phyloP scores from a whole-genome alignment of 2,113 vertebrate genomes.

The Globicephala melas region DNA sequence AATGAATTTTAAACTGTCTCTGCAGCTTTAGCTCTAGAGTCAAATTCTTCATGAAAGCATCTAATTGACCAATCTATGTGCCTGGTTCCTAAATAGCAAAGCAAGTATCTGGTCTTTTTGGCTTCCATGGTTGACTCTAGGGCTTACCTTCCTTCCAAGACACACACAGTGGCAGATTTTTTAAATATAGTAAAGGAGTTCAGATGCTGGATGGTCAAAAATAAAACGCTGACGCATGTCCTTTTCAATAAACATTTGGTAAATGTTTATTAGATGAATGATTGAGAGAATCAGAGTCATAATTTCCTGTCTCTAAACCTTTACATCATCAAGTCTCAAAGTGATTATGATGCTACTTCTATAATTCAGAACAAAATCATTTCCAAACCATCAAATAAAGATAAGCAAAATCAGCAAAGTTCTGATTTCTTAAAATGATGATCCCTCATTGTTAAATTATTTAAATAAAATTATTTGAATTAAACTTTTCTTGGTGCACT shows the following conservation, averaged over 20 bases:
- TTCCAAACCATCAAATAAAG: constrained; percentile 10
- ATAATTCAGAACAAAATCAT: constrained; percentile 27
- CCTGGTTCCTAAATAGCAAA: neutral
- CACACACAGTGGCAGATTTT: neutral
- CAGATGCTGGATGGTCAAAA: neutral
- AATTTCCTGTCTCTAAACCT: neutral
- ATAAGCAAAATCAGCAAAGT: constrained; percentile 8
- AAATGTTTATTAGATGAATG: constrained; percentile 25
- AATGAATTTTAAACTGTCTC: constrained; percentile 26
- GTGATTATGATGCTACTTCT: neutral
- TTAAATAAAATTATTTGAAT: constrained; percentile 21
- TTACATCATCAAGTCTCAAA: neutral
- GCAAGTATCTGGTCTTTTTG: neutral
- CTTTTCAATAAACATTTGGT: neutral
- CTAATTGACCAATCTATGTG: neutral
- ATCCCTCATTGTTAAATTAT: neutral
- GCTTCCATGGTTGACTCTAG: neutral
- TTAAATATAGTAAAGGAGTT: neutral
- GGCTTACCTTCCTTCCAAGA: neutral
- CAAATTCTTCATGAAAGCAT: neutral
- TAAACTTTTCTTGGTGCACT: neutral
- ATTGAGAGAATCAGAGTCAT: neutral
- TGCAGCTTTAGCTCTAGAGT: neutral
- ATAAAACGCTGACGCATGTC: neutral
- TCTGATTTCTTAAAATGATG: neutral